Conservation (phyloP, 2,888 invertebrate species). For the Apantesis nais region DNA sequence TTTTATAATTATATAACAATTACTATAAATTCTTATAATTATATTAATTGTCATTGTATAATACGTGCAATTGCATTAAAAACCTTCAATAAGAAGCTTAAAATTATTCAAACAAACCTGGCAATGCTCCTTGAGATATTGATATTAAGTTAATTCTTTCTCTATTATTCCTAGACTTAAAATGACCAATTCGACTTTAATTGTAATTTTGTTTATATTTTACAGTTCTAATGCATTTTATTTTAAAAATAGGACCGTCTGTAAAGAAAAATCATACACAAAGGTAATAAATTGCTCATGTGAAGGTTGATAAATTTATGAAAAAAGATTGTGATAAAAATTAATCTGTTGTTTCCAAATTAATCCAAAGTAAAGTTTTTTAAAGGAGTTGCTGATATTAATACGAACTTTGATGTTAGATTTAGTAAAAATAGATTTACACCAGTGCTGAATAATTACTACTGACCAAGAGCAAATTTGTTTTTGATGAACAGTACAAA, state of each 20-base stretch:
- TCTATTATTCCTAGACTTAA: neutral
- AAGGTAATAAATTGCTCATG: neutral
- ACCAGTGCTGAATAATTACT: neutral
- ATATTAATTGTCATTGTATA: too few species aligned
- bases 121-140: neutral
- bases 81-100: neutral
- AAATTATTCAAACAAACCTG: neutral
- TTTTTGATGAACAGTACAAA: neutral
- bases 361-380: neutral
- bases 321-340: too few species aligned
- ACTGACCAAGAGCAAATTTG: neutral
- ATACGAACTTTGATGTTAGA: neutral
- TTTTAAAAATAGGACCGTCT: neutral
- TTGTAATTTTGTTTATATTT: neutral
- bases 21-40: too few species aligned
- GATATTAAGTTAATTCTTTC: neutral
- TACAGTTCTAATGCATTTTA: neutral
- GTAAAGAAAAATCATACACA: neutral
- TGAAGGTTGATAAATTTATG: too few species aligned
- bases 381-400: too few species aligned
- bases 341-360: neutral
- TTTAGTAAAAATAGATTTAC: neutral
- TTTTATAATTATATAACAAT: too few species aligned
- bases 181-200: neutral
- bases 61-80: neutral